Evolutionary conservation across 2,888 invertebrate species (phyloP), one percentile per base, ranked within the genome.

Genomic region (Eupithecia exiguata): DNA sequence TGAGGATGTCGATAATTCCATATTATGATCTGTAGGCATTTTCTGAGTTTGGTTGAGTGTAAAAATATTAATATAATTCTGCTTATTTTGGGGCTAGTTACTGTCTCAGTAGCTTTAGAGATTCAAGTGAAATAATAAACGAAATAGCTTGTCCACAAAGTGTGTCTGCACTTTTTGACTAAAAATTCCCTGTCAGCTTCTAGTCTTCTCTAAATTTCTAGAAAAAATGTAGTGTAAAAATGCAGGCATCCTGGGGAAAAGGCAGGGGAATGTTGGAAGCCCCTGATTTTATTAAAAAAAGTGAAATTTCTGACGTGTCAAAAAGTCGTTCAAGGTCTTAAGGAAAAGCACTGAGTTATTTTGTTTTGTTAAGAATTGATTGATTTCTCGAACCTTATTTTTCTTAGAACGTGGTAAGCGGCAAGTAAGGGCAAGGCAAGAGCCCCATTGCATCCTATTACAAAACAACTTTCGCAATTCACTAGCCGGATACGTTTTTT

Each of bases 401-500:
- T 58, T 58, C 21, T 21, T 1, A 58, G 25, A 12, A 10, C 53
- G 53, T 25, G 58, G 25, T 25, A 25, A 21, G 53, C 21, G 53
- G 25, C 25, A 10, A 38, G 65, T n/a, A 38, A 38, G 35, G 35
- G 36, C 65, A 38, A n/a, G 12, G n/a, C 36, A 67, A 38, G 58
- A 70, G 68, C 68, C 43, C 63, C 74, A 74, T 77, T 73, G 71
- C 77, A 75, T 75, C 63, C 73, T 73, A 75, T 77, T 77, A 75
- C 77, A 68, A 74, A 75, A 77, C 71, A 14, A 46, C 69, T 77
- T 77, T 77, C 77, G 75, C 77, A 76, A 76, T 78, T 77, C 77
- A 80, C 10, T 79, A 87, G 80, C 87, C 91, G 92, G 91, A 91
- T 91, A 84, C 86, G 74, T 84, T 87, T 89, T 88, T 90, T 88